phyloP scores from a whole-genome alignment of 2,113 vertebrate genomes.

The Cyprinodon tularosa region DNA sequence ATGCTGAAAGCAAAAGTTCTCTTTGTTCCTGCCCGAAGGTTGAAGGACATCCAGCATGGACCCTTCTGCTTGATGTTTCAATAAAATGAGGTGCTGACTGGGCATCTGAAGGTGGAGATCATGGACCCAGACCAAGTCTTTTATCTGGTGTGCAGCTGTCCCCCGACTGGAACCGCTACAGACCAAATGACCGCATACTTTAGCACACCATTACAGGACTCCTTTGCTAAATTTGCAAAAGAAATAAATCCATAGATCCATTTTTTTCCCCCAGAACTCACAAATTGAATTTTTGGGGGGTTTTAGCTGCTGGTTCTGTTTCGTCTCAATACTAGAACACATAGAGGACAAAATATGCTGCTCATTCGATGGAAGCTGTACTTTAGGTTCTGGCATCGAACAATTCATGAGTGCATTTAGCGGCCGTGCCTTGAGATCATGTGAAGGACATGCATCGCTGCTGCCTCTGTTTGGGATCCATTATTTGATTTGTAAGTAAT shows the following conservation, averaged over 20 bases:
- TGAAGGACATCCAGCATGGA: constrained; percentile 39
- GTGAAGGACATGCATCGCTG: too few species aligned
- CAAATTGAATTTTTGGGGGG: background rate
- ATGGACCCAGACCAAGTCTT: constrained; percentile 23
- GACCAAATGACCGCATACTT: constrained; percentile 25
- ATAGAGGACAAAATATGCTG: background rate
- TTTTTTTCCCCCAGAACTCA: background rate
- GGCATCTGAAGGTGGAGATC: constrained; percentile 38
- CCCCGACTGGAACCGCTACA: constrained; percentile 14
- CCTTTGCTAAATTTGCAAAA: background rate
- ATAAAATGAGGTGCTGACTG: constrained; percentile 30
- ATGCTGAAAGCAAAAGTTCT: constrained; percentile 23
- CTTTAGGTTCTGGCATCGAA: background rate
- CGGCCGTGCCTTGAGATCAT: too few species aligned
- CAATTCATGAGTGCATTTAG: too few species aligned
- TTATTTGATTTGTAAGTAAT: too few species aligned
- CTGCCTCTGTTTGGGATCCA: too few species aligned
- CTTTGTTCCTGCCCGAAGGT: constrained; percentile 42
- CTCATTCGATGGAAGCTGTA: too few species aligned
- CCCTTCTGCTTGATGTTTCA: constrained; percentile 57
- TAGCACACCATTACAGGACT: background rate
- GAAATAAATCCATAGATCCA: background rate
- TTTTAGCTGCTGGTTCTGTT: background rate
- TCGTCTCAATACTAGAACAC: background rate
- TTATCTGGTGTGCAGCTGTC: constrained; percentile 32